A percentile compares a stretch with the other conserved stretches of the same genome.
Conservation (phyloP, 2,888 invertebrate species). For the Diarsia dahlii region DNA sequence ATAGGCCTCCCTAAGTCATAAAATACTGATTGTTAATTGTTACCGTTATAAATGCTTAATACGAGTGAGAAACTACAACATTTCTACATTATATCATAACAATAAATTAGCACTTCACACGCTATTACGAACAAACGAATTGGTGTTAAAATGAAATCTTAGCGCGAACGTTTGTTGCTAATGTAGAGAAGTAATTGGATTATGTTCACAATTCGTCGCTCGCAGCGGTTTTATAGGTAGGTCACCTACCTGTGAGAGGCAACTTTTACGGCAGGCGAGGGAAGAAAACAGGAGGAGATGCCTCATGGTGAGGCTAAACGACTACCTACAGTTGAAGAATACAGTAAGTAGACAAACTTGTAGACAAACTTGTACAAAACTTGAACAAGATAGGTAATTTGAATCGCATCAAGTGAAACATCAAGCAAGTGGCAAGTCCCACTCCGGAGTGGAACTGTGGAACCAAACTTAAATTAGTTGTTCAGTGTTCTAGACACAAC, state of each 20-base stretch:
- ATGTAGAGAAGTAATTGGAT: conserved; percentile 45
- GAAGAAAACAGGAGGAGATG: neutral
- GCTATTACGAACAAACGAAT: conserved; percentile 38
- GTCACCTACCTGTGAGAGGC: neutral
- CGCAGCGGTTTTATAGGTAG: conserved; percentile 7
- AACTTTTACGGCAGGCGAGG: neutral
- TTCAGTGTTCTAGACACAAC: conserved; percentile 53
- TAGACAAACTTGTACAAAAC: conserved; percentile 1
- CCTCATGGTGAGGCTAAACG: neutral
- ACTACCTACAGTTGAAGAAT: neutral
- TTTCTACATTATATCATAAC: conserved; percentile 5
- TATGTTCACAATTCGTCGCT: conserved; percentile 34
- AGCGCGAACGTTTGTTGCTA: conserved; percentile 23
- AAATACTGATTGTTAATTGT: too few relatives aligned
- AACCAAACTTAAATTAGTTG: conserved; percentile 65
- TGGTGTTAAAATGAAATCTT: conserved; percentile 52
- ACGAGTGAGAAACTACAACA: conserved; percentile 3
- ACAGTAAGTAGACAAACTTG: conserved; percentile 1
- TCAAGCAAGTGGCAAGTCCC: conserved; percentile 30
- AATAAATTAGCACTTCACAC: conserved; percentile 33
- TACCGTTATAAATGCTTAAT: neutral
- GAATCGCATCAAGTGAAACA: conserved; percentile 37
- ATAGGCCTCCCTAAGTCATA: too few relatives aligned
- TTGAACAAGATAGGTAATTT: conserved; percentile 12
- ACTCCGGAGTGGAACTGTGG: conserved; percentile 27